Base-by-base conservation (phyloP, 1,140 invertebrate genomes). In the fruit fly (Drosophila melanogaster) region DNA sequence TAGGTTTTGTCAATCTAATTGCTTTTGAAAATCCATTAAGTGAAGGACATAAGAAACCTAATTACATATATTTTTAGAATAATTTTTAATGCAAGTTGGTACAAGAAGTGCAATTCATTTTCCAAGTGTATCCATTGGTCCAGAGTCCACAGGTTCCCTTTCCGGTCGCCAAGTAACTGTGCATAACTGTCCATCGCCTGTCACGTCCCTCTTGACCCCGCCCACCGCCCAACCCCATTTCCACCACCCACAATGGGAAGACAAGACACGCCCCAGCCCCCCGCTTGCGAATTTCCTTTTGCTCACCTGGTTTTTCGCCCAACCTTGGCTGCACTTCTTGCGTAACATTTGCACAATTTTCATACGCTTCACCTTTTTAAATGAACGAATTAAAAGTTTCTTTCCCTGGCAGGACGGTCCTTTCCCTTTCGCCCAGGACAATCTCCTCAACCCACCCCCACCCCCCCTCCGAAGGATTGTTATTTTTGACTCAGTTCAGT, bases 331-430 rank as follows among this genome's bases (percentile, higher is more conserved):
- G 50, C 57, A 61, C 41, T 78, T 62, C 67, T 78, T 76, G 69
- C 62, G 59, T 57, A 76, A 78, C 74, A 72, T 90, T 90, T 90
- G 65, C 85, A 79, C 69, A 81, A 86, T 86, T 87, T 86, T 86
- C 81, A 87, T 87, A 76, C 81, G 75, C 83, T 86, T 87, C 81
- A 86, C 81, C 85, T 89, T 85, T 77, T 79, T 74, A 87, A 89
- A 89, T 85, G 78, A 80, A 81, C 85, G 80, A 90, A 90, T 90
- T 90, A 87, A 87, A 87, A 87, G 76, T 89, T 87, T 89, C 61
- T 74, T 84, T 77, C 75, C 50, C 79, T 43, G 60, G 54, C 12
- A 44, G 43, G 40, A 7, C 11, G 12, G 8, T 19, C 38, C 33
- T 38, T 33, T 33, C 46, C 26, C n/a, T 47, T 40, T 15, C 24